Evolutionary conservation across 2,797 vertebrate species (phyloP).

Genomic region (Leuciscus waleckii): DNA sequence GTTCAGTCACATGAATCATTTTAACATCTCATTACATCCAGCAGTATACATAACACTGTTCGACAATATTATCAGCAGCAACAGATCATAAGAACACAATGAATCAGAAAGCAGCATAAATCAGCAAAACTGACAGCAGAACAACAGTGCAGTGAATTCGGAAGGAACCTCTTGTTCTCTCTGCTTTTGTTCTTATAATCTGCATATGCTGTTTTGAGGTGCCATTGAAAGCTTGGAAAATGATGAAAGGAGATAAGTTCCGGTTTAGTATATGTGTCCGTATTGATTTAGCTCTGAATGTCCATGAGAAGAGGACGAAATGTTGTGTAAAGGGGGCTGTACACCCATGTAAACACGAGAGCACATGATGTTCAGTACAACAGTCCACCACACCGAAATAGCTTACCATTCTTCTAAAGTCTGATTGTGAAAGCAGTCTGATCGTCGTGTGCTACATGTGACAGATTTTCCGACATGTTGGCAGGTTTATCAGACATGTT

Average conservation of each 20-base stretch:
- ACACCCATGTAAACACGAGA: slow-evolving; percentile 48
- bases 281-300: slow-evolving; percentile 8
- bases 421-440: not conserved
- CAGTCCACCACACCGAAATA: not conserved
- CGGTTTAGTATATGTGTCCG: slow-evolving; percentile 14
- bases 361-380: slow-evolving; percentile 50
- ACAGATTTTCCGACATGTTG: slow-evolving; percentile 62
- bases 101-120: slow-evolving; percentile 2
- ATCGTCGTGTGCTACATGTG: not conserved
- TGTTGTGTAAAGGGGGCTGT: not conserved
- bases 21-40: slow-evolving; percentile 2
- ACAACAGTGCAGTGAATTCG: not conserved
- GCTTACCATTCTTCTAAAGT: not conserved
- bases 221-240: slow-evolving; percentile 6
- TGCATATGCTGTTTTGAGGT: not conserved
- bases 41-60: not conserved
- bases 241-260: slow-evolving; percentile 35
- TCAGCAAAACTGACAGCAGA: not conserved
- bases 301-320: slow-evolving; percentile 2
- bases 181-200: slow-evolving; percentile 20
- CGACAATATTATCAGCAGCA: not conserved
- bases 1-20: slow-evolving; percentile 11
- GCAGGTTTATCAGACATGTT: slow-evolving; percentile 50
- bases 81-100: slow-evolving; percentile 5
- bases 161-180: not conserved